Evolutionary conservation across 2,888 invertebrate species (phyloP), one percentile per base, ranked within the genome.

Genomic region (Capitulum mitella): DNA sequence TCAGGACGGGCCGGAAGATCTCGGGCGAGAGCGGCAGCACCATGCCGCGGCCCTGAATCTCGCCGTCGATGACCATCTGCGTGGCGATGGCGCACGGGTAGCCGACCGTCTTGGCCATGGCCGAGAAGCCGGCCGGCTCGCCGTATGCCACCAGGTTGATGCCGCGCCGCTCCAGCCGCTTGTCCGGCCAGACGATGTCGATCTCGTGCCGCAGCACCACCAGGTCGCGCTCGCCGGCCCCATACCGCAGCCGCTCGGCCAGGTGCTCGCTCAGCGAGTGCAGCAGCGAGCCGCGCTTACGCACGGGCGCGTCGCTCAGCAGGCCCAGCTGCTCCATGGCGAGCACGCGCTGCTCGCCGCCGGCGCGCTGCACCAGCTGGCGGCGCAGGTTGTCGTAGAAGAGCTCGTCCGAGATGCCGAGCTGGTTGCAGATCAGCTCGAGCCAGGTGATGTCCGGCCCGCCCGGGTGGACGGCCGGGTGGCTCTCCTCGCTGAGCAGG

Each of bases 381-480:
- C 92, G 92, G 85, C 93, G 94, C 46, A 99, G 87, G 85, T 97
- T 97, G 85, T 96, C 97, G 83, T 93, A 93, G 88, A 99, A 94
- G 82, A 98, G 95, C 83, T 95, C 93, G 83, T 92, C 92, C 80
- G 92, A 89, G 82, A 96, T 87, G 0, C 96, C 97, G 79, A 98
- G 87, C 75, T 96, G 87, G 83, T 92, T 92, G 84, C 95, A 95
- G 70, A 97, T 90, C 79, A 97, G 89, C 85, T 93, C 91, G 83
- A 93, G 77, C 99, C 99, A 99, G 19, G 97, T 97, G 48, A 98
- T 91, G 81, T 95, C 95, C 0, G 98, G 98, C 74, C 98, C 98
- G 84, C 92, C 93, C 0, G 93, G 93, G 85, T 99, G 98, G n/a
- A 99, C 88, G 83, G 91, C 90, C 0, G 98, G 92, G 86, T 95